A percentile compares a stretch with the other conserved stretches of the same genome.
Evolutionary conservation across 2,113 vertebrate genomes (phyloP).

Genomic region (Bufo gargarizans): DNA sequence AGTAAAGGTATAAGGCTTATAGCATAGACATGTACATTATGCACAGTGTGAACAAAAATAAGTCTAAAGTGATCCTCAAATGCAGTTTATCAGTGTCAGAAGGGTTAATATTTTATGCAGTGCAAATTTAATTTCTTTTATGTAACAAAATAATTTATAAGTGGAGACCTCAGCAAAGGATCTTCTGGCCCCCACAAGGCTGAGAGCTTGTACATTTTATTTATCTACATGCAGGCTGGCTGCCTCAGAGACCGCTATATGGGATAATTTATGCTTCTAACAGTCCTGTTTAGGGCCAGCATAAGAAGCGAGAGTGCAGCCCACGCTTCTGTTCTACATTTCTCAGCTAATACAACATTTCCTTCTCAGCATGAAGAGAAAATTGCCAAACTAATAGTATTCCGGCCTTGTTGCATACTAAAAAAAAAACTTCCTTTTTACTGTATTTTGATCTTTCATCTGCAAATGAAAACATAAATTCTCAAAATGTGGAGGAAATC

Average conservation of each 20-base stretch:
- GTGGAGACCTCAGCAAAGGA: conserved; percentile 39
- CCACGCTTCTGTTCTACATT: not conserved
- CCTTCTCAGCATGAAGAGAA: conserved; percentile 25
- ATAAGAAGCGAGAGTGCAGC: conserved; percentile 19
- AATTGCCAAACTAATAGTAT: conserved; percentile 27
- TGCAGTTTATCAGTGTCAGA: not conserved
- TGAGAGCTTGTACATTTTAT: conserved; percentile 50
- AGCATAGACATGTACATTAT: no score
- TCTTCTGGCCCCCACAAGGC: conserved; percentile 30
- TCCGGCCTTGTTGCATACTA: not conserved
- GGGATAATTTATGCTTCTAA: conserved; percentile 55
- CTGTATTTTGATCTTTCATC: conserved; percentile 22
- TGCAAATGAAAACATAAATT: not conserved
- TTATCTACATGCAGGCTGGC: conserved; percentile 39
- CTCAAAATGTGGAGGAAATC: conserved; percentile 16
- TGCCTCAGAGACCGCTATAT: conserved; percentile 46
- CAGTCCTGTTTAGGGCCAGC: conserved; percentile 30
- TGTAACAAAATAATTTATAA: conserved; percentile 57
- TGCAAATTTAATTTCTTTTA: conserved; percentile 37
- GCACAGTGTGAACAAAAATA: not conserved
- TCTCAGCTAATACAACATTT: conserved; percentile 47
- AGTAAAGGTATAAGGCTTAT: no score
- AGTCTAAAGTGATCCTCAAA: not conserved
- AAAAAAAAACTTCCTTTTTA: conserved; percentile 5
- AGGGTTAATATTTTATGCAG: conserved; percentile 39